Percentiles rank a stretch among this genome's conserved stretches.
These are phyloP conservation scores for Acleris laterana DNA, from an alignment of 2,888 invertebrate genomes.

Conservation along the genomic window DNA sequence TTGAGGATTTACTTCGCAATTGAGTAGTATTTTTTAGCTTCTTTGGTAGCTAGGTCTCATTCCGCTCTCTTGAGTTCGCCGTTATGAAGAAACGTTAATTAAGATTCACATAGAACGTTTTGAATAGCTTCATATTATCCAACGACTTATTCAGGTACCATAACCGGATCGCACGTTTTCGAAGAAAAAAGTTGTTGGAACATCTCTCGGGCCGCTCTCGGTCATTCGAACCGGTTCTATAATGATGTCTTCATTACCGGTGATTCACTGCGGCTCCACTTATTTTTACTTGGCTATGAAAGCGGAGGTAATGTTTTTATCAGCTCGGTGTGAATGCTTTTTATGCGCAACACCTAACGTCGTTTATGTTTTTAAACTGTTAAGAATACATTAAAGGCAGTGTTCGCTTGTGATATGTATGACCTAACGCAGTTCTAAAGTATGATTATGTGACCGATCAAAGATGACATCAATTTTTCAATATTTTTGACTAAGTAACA, in stretches of 20 bases:
- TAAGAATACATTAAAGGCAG: background rate
- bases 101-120: constrained; percentile 7
- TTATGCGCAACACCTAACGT: constrained; percentile 19
- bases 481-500: too few species aligned
- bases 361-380: background rate
- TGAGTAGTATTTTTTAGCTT: constrained; percentile 6
- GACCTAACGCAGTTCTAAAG: too few species aligned
- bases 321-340: constrained; percentile 29
- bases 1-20: constrained; percentile 18
- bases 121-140: constrained; percentile 21
- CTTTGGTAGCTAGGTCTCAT: background rate
- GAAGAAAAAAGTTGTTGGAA: constrained; percentile 51
- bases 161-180: constrained; percentile 42
- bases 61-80: background rate
- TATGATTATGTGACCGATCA: too few species aligned
- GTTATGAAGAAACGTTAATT: constrained; percentile 7
- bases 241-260: constrained; percentile 79
- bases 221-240: constrained; percentile 70
- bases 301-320: constrained; percentile 44
- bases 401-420: too few species aligned
- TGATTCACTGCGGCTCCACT: constrained; percentile 66
- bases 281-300: constrained; percentile 41
- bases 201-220: constrained; percentile 52
- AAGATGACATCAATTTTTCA: too few species aligned
- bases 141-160: constrained; percentile 29